Percentiles rank a stretch among this genome's conserved stretches.
phyloP scores from a whole-genome alignment of 2,888 invertebrate genomes.

The Augochlorella aurata region DNA sequence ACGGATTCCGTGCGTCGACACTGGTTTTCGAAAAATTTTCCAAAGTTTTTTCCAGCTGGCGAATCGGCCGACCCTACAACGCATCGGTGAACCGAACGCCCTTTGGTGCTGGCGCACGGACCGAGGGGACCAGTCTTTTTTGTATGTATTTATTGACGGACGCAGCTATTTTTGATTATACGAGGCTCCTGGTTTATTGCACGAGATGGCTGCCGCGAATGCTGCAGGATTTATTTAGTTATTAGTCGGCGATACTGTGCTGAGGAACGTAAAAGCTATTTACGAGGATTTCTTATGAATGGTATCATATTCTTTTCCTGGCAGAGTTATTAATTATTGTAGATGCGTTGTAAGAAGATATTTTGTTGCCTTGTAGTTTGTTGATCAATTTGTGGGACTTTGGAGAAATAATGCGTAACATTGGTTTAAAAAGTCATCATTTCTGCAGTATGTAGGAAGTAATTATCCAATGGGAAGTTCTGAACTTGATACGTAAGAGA shows the following conservation, averaged over 20 bases:
- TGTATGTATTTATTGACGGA: background rate
- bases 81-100: background rate
- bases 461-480: no score
- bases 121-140: background rate
- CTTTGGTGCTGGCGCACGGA: background rate
- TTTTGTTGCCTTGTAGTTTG: no score
- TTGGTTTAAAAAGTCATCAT: no score
- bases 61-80: background rate
- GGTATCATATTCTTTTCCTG: no score
- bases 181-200: background rate
- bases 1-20: background rate
- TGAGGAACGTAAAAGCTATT: background rate
- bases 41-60: background rate
- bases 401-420: no score
- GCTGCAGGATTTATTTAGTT: background rate
- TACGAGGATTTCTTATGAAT: no score
- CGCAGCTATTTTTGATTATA: slow-evolving; percentile 1
- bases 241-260: background rate
- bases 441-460: no score
- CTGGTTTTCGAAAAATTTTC: slow-evolving; percentile 2
- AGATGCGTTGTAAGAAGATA: no score
- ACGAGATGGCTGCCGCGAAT: background rate
- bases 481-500: no score
- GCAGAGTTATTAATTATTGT: no score
- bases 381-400: no score